Base-by-base conservation (phyloP, 2,888 invertebrate species). In the Agriopis aurantiaria region DNA sequence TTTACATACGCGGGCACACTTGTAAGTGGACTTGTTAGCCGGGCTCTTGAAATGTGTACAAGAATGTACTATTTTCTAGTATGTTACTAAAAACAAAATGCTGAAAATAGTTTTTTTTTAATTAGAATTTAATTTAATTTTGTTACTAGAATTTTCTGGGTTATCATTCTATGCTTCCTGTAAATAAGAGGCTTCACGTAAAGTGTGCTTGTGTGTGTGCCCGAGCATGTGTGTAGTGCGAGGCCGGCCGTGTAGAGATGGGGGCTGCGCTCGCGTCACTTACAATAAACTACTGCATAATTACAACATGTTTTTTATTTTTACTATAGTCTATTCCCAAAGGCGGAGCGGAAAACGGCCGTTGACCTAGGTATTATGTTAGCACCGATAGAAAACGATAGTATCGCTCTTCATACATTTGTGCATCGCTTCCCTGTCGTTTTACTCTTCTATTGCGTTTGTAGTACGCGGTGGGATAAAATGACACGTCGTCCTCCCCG, bases 211-310 rank as follows among this genome's bases (percentile, higher is more conserved):
- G 74, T 76, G 64, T 65, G 69, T 80, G 80, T 84, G 84, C 81
- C 78, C 76, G 80, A 71, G 72, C 73, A 76, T 78, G 80, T 78
- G 76, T 62, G 78, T 82, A 83, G 83, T 76, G 81, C 80, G 85
- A 79, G 86, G 79, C 80, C 76, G 83, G 33, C 23, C 84, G 79
- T 80, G 82, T 84, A 86, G 87, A 83, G 79, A 83, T 81, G 79
- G 86, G 82, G 73, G 45, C 82, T 80, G 82, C 79, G 82, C 82
- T 82, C 85, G 87, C 85, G 84, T 83, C 86, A 86, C 85, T 66
- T 91, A 92, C 91, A 91, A 93, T 92, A 90, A 92, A 92, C 85
- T 93, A 92, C 88, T 91, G 92, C 92, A 92, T 93, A 92, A 91
- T 90, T 90, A 85, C 72, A 17, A 45, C 8, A 80, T 85, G 81